Base-by-base conservation (phyloP, 2,797 vertebrate genomes). In the Coracias cyanogaster region DNA sequence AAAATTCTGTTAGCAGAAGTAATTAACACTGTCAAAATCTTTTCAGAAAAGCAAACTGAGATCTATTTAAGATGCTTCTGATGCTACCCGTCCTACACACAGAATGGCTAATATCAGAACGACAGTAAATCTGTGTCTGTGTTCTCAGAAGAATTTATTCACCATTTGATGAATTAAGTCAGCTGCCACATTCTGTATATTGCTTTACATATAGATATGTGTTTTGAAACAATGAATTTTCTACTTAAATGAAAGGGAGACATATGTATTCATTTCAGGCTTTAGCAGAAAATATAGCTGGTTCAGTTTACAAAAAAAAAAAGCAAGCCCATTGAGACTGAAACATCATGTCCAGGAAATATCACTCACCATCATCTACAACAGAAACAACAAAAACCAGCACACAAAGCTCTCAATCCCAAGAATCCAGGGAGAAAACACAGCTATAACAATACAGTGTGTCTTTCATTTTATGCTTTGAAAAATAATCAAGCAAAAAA, bases 11-110 rank as follows among this genome's bases (percentile, higher is more conserved):
- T 84, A 77, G 61, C 57, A 58, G 37, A 93, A 70, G 37, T 89
- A 93, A 90, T 91, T 92, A 93, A 80, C 20, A n/a, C 52, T 82
- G 71, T 86, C 78, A 95, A 90, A 90, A 82, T 83, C 25, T 65
- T 81, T 86, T 73, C 69, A 74, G 46, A 76, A 91, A 85, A 79
- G 61, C 54, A 64, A 78, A 79, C 54, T 35, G 57, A 78, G 28
- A 76, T 70, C 41, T 77, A 9, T 66, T 94, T 86, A 76, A 93
- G 46, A 82, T 84, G 60, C 31, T 67, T 94, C 84, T 77, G 60
- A 33, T 81, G 72, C 31, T 82, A 35, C 35, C 3, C 3, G 0
- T 46, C 21, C n/a, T 61, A 45, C 33, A 58, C 8, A 55, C 78
- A 84, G 54, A 84, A 76, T 51, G 20, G 26, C 24, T 88, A 70